Base-by-base conservation (phyloP, 2,888 invertebrate species). In the Microchrysa polita region DNA sequence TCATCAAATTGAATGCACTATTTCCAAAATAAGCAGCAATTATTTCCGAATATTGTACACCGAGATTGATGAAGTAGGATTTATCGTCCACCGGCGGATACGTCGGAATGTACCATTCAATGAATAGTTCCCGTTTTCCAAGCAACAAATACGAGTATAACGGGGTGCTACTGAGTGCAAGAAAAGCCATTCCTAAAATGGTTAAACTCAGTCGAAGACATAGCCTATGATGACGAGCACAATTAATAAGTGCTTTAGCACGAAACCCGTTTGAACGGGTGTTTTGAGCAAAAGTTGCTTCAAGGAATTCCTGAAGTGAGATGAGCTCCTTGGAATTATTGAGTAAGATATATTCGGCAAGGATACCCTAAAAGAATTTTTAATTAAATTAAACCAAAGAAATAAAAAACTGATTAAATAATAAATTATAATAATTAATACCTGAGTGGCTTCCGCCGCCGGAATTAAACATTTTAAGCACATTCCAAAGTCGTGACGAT, bases 1-100 rank as follows among this genome's bases (percentile, higher is more conserved):
- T 10, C n/a, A 63, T 40, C 40, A 63, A 63, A 42, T 63, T 42
- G 27, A n/a, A 27, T 5, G 42, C 40, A 42, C 40, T 40, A 16
- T 20, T 27, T 16, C 4, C 40, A 1, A 18, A 7, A 40, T 42
- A 63, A 14, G 23, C 63, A 1, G 12, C 7, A n/a, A 42, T 0
- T 7, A 20, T 16, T 42, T 23, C 14, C 5, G n/a, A 14, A 14
- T 42, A 44, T 20, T 63, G 63, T 42, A 63, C 14, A 16, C n/a
- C 16, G 1, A 40, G 22, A 16, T 9, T 42, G 10, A 42, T 63
- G 20, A 40, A 40, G 16, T 42, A 63, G 18, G 34, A 18, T 12
- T 5, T 10, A 5, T 16, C 1, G n/a, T n/a, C 22, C 7, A 2
- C 20, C 2, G 63, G 42, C 1, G 42, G n/a, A 18, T 42, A 40